These are phyloP conservation scores for Mionectes olivaceus DNA, from an alignment of 2,797 vertebrate genomes.

Conservation along the genomic window DNA sequence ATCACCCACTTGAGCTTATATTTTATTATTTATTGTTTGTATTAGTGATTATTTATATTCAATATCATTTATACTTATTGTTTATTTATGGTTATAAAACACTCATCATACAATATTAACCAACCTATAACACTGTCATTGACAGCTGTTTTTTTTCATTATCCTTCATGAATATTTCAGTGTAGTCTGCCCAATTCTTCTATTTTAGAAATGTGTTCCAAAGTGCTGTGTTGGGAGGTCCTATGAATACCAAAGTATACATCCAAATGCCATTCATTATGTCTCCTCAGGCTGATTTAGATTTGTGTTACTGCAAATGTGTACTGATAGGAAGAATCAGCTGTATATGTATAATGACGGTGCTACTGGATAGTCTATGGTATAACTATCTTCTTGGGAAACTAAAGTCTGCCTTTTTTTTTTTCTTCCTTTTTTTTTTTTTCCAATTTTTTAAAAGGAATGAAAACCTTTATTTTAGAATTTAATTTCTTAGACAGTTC, in stretches of 20 bases:
- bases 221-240: slow-evolving; percentile 38
- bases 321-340: not conserved
- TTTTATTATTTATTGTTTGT: slow-evolving; percentile 69
- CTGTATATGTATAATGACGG: not conserved
- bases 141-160: slow-evolving; percentile 63
- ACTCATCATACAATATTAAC: slow-evolving; percentile 76
- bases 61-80: slow-evolving; percentile 71
- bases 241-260: not conserved
- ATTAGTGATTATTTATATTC: slow-evolving; percentile 74
- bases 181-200: slow-evolving; percentile 32
- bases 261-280: not conserved
- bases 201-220: slow-evolving; percentile 15
- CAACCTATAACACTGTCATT: slow-evolving; percentile 33
- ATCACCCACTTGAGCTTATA: not conserved
- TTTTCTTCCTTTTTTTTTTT: too few relatives aligned
- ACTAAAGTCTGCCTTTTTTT: not conserved
- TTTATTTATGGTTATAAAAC: slow-evolving; percentile 78
- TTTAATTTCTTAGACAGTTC: not conserved
- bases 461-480: not conserved
- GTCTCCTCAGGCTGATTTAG: not conserved
- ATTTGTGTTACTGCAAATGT: not conserved
- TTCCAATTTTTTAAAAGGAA: not conserved
- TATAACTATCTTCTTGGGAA: not conserved
- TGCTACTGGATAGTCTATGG: not conserved
- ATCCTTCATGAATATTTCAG: slow-evolving; percentile 74